Percentiles rank a stretch among this genome's conserved stretches.
Conservation (phyloP, 2,797 vertebrate species). For the Pantherophis alleghaniensis region DNA sequence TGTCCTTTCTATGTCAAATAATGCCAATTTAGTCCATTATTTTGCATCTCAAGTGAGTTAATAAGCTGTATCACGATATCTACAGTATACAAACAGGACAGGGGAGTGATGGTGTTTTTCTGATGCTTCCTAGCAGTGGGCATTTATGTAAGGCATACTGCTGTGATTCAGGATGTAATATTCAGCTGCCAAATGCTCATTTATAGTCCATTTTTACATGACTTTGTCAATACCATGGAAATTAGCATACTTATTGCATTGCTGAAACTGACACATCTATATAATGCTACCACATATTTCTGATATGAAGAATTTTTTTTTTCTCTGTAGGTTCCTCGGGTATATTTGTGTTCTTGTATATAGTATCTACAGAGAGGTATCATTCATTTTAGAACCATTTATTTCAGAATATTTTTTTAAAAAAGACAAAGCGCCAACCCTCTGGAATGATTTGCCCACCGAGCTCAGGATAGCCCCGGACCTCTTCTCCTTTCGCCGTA, state of each 20-base stretch:
- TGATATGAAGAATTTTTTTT: conserved; percentile 35
- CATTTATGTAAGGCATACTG: background rate
- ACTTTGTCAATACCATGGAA: background rate
- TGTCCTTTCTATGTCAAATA: background rate
- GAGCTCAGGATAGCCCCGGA: too few relatives aligned
- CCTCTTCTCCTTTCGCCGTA: too few relatives aligned
- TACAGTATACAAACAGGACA: background rate
- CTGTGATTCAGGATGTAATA: background rate
- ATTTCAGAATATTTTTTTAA: conserved; percentile 28
- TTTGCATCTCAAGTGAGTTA: background rate
- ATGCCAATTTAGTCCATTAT: background rate
- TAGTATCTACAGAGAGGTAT: background rate
- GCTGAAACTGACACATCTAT: background rate
- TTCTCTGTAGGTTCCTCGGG: background rate
- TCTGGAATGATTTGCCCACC: too few relatives aligned
- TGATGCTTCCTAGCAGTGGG: background rate
- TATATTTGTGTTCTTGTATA: background rate
- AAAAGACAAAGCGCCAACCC: conserved; percentile 33
- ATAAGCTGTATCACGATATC: background rate
- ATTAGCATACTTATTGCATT: background rate
- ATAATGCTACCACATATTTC: conserved; percentile 23
- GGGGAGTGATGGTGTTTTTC: background rate
- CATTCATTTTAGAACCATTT: conserved; percentile 54
- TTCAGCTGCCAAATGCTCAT: background rate
- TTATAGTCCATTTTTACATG: background rate